Base-by-base conservation (phyloP, 1,140 invertebrate genomes). In the Brachionus sp. region DNA sequence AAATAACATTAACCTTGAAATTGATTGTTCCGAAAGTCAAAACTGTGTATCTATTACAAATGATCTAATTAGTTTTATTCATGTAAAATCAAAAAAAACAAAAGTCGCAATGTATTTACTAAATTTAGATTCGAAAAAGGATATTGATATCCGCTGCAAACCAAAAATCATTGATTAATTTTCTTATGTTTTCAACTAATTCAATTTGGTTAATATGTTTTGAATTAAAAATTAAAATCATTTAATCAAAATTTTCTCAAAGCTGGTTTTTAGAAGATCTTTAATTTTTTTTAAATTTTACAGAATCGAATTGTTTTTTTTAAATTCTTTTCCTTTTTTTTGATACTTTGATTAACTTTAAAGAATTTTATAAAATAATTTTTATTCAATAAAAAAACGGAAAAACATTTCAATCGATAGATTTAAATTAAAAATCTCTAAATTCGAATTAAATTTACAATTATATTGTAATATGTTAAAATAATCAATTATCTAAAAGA, bases 11-110 rank as follows among this genome's bases (percentile, higher is more conserved):
- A 62, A 57, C 3, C 23, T 80, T 13, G 46, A 33, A 23, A 42
- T 80, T 9, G 46, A 80, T 29, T 80, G 50, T 80, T 80, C 77
- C 12, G 33, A 80, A 42, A 80, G 77, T 44, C 46, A 80, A 80
- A 80, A 80, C 23, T 80, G 77, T 64, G 3, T 80, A 33, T 80
- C 62, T 4, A 62, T 62, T 66, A 19, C 29, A 35, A 62, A 39
- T 12, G 29, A 80, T 16, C 23, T 66, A n/a, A 62, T 19, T 6
- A 80, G 19, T 39, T n/a, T 25, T 16, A 25, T 80, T 44, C 9
- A 62, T 10, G 16, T 80, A 13, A 80, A 80, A 44, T 50, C 77
- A 39, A 66, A 42, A 5, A 57, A 44, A 80, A 66, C 2, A 5
- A 80, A 80, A 44, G 37, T 29, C 19, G 37, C 19, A 19, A 80